phyloP scores from a whole-genome alignment of 2,888 invertebrate species.

The Caenorhabditis sinica region DNA sequence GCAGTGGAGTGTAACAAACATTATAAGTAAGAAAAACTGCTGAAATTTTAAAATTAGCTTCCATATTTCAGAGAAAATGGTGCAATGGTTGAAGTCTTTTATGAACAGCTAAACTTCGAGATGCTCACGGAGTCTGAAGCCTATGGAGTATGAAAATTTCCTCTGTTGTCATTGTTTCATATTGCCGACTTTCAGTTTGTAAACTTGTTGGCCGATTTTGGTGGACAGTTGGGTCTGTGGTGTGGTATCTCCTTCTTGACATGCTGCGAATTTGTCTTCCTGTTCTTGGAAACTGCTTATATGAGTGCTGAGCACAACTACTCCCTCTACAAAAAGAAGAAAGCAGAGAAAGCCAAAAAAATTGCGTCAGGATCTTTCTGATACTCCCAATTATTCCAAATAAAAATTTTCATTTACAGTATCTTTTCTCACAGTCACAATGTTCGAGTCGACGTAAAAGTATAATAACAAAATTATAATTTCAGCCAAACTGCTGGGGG shows the following conservation, averaged over 20 bases:
- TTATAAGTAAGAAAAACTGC: slow-evolving; percentile 76
- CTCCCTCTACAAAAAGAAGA: slow-evolving; percentile 76
- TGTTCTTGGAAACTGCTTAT: slow-evolving; percentile 77
- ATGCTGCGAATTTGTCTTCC: slow-evolving; percentile 80
- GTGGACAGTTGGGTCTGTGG: slow-evolving; percentile 82
- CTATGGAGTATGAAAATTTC: slow-evolving; percentile 75
- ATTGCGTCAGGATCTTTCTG: slow-evolving; percentile 57
- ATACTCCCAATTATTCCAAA: slow-evolving; percentile 3
- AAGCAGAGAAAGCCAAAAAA: slow-evolving; percentile 76
- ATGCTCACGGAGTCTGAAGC: slow-evolving; percentile 82
- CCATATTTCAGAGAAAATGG: slow-evolving; percentile 79
- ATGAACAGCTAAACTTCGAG: slow-evolving; percentile 83
- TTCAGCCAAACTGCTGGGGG: background rate
- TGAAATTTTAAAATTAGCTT: background rate
- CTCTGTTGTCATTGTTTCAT: slow-evolving; percentile 10
- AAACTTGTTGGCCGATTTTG: slow-evolving; percentile 82
- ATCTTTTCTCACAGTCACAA: background rate
- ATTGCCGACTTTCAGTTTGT: slow-evolving; percentile 77
- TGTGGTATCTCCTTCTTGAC: slow-evolving; percentile 81
- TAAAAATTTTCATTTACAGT: slow-evolving; percentile 31
- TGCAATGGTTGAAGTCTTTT: slow-evolving; percentile 83
- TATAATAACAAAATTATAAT: background rate
- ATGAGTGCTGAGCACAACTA: slow-evolving; percentile 80
- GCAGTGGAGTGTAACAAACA: slow-evolving; percentile 81
- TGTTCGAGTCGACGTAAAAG: background rate